Evolutionary conservation across 1,140 invertebrate species (phyloP).

Genomic region (Brachionus paranguensis): DNA sequence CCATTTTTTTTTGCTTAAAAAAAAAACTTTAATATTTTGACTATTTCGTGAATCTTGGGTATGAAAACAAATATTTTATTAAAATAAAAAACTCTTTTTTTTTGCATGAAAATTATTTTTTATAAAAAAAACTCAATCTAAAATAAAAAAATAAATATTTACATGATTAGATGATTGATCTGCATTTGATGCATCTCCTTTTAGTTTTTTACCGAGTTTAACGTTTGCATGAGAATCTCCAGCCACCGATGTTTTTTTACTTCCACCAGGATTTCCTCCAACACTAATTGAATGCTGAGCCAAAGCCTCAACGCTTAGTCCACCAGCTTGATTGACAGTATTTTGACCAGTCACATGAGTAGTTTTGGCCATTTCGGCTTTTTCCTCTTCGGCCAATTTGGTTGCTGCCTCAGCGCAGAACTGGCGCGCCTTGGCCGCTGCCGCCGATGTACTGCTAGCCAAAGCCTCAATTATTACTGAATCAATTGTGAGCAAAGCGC

Average conservation of each 20-base stretch:
- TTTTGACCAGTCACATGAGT: background rate
- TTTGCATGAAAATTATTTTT: background rate
- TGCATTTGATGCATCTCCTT: constrained; percentile 10
- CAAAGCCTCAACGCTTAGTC: constrained; percentile 53
- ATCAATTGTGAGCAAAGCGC: constrained; percentile 53
- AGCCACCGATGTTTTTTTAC: constrained; percentile 42
- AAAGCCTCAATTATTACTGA: constrained; percentile 53
- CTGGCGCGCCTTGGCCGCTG: constrained; percentile 49
- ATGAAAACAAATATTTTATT: too few species aligned
- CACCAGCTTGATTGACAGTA: constrained; percentile 42
- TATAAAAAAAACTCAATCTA: background rate
- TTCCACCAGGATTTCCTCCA: constrained; percentile 21
- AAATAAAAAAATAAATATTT: background rate
- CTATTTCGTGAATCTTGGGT: too few species aligned
- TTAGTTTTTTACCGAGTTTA: constrained; percentile 44
- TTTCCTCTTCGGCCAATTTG: constrained; percentile 49
- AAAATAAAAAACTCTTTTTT: too few species aligned
- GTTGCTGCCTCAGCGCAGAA: constrained; percentile 52
- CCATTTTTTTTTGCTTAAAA: too few species aligned
- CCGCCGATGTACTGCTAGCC: constrained; percentile 49
- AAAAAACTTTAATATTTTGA: too few species aligned
- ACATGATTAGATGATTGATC: constrained; percentile 34
- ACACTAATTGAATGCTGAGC: constrained; percentile 49
- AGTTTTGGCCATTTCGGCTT: constrained; percentile 45
- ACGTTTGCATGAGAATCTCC: constrained; percentile 45